Evolutionary conservation across 1,140 invertebrate genomes (phyloP), one percentile per base, ranked within the genome.

Genomic region (Cotesia chilonis): DNA sequence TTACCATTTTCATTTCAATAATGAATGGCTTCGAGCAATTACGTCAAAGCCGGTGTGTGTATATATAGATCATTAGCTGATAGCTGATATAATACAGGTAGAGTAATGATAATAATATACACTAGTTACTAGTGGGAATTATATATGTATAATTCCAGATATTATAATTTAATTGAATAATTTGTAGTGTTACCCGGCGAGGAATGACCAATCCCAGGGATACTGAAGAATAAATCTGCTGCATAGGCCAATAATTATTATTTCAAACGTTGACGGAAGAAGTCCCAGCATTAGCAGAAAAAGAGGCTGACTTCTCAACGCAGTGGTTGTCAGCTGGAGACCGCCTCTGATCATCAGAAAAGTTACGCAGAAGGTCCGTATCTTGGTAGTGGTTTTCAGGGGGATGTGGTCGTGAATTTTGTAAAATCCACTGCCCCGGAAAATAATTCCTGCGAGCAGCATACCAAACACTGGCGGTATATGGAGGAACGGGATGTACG

Each of bases 381-480:
- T 84, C 68, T 84, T 85, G 0, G 75, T 41, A 0, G 74, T 80
- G 1, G 74, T 60, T 4, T 4, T 20, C 0, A 54, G 5, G 0
- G 81, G 80, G 52, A 87, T 79, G 38, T 80, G 71, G 2, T 79
- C 79, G n/a, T 76, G 71, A 28, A 86, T 83, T 35, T 85, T 68
- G 71, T 84, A 85, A 3, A 82, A 63, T 4, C 80, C 78, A 2
- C 76, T 73, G 17, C 82, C 83, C 0, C 84, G 79, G 12, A 86
- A 73, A 7, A 87, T 81, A 51, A 87, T 79, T 4, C 85, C 85
- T 9, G 83, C 83, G 4, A 86, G 37, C 0, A 87, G 70, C 85
- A 87, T 87, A 2, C 85, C 85, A 17, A 86, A 83, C 2, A 85
- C 76, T 0, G 85, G 85, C 1, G 85, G 85, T 3, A 87, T 67